Percentiles rank a stretch among this genome's conserved stretches.
phyloP scores from a whole-genome alignment of 2,888 invertebrate genomes.

The Parthenolecanium corni region DNA sequence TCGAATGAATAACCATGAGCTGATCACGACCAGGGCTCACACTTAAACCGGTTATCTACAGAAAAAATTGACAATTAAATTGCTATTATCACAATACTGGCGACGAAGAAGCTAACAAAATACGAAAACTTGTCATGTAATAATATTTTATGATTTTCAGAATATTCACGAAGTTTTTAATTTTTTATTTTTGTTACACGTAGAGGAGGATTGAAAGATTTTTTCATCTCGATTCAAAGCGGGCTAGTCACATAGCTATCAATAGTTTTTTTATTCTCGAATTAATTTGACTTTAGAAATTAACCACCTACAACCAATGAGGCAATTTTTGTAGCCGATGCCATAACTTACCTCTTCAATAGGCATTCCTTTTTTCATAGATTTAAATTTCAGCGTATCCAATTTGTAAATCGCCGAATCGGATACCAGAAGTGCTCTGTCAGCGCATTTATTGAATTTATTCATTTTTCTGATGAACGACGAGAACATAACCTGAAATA shows the following conservation, averaged over 20 bases:
- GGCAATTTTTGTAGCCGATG: background rate
- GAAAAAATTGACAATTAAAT: background rate
- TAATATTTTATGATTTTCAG: slow-evolving; percentile 6
- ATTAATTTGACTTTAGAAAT: too few relatives aligned
- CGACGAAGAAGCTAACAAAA: slow-evolving; percentile 24
- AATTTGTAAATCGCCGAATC: slow-evolving; percentile 76
- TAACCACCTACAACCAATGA: too few relatives aligned
- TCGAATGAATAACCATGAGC: slow-evolving; percentile 73
- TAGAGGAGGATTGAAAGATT: too few relatives aligned
- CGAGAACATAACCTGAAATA: slow-evolving; percentile 48
- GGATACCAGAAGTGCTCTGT: slow-evolving; percentile 78
- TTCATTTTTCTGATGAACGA: slow-evolving; percentile 59
- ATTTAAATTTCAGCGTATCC: slow-evolving; percentile 73
- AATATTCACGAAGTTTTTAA: too few relatives aligned
- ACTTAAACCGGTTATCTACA: slow-evolving; percentile 69
- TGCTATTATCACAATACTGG: background rate
- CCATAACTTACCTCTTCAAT: slow-evolving; percentile 52
- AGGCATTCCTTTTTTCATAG: slow-evolving; percentile 71
- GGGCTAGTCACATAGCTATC: too few relatives aligned
- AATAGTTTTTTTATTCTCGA: too few relatives aligned
- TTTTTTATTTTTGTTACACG: too few relatives aligned
- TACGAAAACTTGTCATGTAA: background rate
- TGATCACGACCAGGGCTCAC: slow-evolving; percentile 79
- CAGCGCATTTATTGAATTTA: slow-evolving; percentile 64
- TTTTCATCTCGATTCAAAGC: too few relatives aligned